Conservation (phyloP, 1,140 invertebrate species). For the Philotrypesis tridentata region DNA sequence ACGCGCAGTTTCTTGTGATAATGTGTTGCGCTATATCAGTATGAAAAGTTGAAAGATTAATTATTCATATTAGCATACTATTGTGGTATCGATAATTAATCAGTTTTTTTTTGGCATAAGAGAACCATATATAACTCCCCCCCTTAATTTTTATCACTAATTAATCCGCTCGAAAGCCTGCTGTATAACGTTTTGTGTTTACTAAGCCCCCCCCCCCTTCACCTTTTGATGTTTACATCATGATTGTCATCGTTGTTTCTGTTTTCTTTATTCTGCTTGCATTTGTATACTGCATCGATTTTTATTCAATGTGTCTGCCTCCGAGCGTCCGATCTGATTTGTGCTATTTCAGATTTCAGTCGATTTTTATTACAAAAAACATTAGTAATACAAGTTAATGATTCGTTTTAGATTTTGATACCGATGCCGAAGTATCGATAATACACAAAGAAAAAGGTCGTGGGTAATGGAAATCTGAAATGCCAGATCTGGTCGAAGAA, state of each 20-base stretch:
- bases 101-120: conserved; percentile 35
- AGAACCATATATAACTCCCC: not conserved
- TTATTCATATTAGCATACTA: conserved; percentile 34
- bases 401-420: too few species aligned
- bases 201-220: too few species aligned
- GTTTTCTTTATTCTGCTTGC: conserved; percentile 41
- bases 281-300: conserved; percentile 37
- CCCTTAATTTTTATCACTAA: conserved; percentile 29
- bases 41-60: conserved; percentile 44
- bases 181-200: conserved; percentile 12
- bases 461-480: conserved; percentile 3
- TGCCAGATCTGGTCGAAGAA: not conserved
- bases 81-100: conserved; percentile 46
- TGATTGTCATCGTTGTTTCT: conserved; percentile 34
- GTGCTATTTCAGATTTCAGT: not conserved
- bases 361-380: not conserved
- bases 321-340: not conserved
- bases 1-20: conserved; percentile 37
- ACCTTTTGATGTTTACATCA: conserved; percentile 7
- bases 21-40: conserved; percentile 43
- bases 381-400: not conserved
- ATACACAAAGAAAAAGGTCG: too few species aligned
- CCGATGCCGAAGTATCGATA: too few species aligned
- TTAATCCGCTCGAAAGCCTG: conserved; percentile 40
- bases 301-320: conserved; percentile 32